Base-by-base conservation (phyloP, 2,888 invertebrate genomes). In the Chaetogeoica ovagalla region DNA sequence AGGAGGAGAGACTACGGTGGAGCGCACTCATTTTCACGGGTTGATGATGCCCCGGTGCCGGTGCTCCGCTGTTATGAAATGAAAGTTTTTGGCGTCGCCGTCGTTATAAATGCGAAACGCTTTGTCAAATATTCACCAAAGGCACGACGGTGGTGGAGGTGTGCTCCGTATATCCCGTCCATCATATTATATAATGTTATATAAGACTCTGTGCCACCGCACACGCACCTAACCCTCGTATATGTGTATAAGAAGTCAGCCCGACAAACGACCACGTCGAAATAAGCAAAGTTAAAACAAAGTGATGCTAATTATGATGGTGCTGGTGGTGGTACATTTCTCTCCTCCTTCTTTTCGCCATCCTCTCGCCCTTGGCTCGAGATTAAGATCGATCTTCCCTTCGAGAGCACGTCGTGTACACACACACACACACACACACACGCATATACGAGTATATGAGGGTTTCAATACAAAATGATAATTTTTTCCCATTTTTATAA, bases 251-350 rank as follows among this genome's bases (percentile, higher is more conserved):
- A 66, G 15, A 72, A 39, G 57, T 37, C 57, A 59, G 65, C 17
- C n/a, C 65, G 68, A 76, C 76, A 76, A 76, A 76, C 66, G 68
- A 68, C 68, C 43, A 59, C 76, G 76, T 76, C 76, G 43, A 48
- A 76, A 76, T 60, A 68, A 76, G 76, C 68, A 68, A 76, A 76
- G 48, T 59, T 68, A 48, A 76, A 68, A 76, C 59, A 76, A 76
- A 76, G 48, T 48, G 21, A 21, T 30, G 30, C 30, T 30, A n/a
- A n/a, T n/a, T n/a, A n/a, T n/a, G n/a, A n/a, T n/a, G 63, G 65
- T 59, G 23, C 0, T 17, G 55, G 65, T 9, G 4, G 30, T 30
- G 30, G 9, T 30, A 11, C 74, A 52, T 30, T 30, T n/a, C 39
- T 55, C 9, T n/a, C 59, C 15, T 57, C 21, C 68, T 0, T 66